Evolutionary conservation across 2,888 invertebrate genomes (phyloP).

Genomic region (Neoaliturus tenellus): DNA sequence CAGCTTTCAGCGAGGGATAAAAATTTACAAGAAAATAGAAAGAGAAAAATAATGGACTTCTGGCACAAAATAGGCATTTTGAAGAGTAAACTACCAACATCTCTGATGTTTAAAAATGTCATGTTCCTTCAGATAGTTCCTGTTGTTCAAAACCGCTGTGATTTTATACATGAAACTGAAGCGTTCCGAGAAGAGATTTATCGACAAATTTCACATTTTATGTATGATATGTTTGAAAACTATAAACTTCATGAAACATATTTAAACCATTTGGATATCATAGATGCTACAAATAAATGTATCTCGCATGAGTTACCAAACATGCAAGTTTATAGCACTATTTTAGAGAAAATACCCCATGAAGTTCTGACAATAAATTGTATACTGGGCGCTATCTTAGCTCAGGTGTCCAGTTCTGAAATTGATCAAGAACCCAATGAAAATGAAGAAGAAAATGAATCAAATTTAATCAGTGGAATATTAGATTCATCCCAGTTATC

Average conservation of each 20-base stretch:
- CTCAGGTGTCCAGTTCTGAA: conserved; percentile 41
- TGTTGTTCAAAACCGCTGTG: neutral
- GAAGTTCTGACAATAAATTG: conserved; percentile 50
- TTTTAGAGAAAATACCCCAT: conserved; percentile 49
- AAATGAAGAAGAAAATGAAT: neutral
- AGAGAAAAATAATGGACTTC: neutral
- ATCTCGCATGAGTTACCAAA: neutral
- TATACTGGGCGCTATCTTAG: conserved; percentile 50
- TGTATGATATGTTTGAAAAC: conserved; percentile 76
- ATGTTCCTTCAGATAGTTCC: conserved; percentile 18
- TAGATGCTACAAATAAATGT: conserved; percentile 18
- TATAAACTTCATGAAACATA: conserved; percentile 74
- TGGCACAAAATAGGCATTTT: conserved; percentile 66
- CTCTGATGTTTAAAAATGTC: conserved; percentile 20
- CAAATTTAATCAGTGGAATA: neutral
- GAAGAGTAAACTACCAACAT: neutral
- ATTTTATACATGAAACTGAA: neutral
- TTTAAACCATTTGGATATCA: conserved; percentile 73
- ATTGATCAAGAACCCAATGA: neutral
- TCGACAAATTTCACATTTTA: conserved; percentile 74
- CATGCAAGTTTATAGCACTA: conserved; percentile 44
- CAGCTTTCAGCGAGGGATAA: neutral
- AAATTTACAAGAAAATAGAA: neutral
- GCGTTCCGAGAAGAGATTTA: conserved; percentile 70
- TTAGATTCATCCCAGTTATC: neutral